Percentiles rank a stretch among this genome's conserved stretches.
These are phyloP conservation scores for Trichomalopsis sarcophagae DNA, from an alignment of 1,140 invertebrate species.

Conservation along the genomic window DNA sequence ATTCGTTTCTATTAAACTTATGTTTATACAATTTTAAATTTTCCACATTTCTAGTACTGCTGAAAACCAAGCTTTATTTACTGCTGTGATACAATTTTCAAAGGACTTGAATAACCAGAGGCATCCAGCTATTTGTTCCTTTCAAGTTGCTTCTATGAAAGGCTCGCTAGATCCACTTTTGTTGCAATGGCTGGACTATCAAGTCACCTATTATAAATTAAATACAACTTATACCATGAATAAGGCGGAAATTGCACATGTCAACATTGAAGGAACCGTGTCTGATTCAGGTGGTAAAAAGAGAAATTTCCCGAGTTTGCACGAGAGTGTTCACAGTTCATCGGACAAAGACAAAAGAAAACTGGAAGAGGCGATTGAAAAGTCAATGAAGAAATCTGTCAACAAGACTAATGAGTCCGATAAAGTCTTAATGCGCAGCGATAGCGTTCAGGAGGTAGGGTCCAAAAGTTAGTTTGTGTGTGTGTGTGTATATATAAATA, in stretches of 20 bases:
- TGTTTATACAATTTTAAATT: neutral
- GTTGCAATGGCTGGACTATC: slow-evolving; percentile 79
- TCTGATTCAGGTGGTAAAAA: slow-evolving; percentile 68
- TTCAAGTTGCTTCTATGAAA: slow-evolving; percentile 77
- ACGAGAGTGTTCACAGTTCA: slow-evolving; percentile 72
- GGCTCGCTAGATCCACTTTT: slow-evolving; percentile 79
- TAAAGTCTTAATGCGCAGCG: slow-evolving; percentile 67
- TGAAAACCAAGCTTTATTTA: slow-evolving; percentile 69
- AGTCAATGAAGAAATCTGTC: slow-evolving; percentile 60
- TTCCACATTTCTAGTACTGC: slow-evolving; percentile 57
- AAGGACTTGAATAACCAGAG: slow-evolving; percentile 68
- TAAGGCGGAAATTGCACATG: slow-evolving; percentile 63
- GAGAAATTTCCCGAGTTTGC: slow-evolving; percentile 70
- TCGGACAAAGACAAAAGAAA: slow-evolving; percentile 70
- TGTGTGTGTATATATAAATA: too few relatives aligned
- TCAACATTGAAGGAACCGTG: slow-evolving; percentile 65
- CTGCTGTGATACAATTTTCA: slow-evolving; percentile 76
- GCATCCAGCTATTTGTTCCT: slow-evolving; percentile 77
- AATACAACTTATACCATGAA: slow-evolving; percentile 53
- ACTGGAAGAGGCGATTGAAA: slow-evolving; percentile 63
- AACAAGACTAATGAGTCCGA: slow-evolving; percentile 63
- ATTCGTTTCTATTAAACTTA: neutral
- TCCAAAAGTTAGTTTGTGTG: slow-evolving; percentile 39
- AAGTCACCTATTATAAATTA: slow-evolving; percentile 67
- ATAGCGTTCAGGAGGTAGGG: slow-evolving; percentile 66